Evolutionary conservation across 1,140 invertebrate species (phyloP), one percentile per base, ranked within the genome.

Genomic region (Lepidotrigona ventralis): DNA sequence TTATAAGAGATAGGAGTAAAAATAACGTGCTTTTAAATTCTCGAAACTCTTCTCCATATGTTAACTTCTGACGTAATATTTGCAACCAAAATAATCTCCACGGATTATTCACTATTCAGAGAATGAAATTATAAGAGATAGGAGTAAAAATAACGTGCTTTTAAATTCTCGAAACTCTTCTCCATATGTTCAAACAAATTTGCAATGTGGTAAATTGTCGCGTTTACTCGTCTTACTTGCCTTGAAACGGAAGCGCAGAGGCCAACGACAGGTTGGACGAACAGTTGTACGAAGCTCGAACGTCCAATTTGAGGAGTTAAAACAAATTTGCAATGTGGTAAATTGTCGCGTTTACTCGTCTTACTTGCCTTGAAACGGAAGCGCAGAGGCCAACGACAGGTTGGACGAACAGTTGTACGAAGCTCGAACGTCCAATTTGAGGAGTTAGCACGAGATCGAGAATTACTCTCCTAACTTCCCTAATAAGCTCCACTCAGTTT

Each of bases 281-380:
- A 71, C 70, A 39, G n/a, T 23, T n/a, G 29, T 46, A 64, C 51
- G 54, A 77, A 54, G 9, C 46, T n/a, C 39, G 69, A 46, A 87
- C 78, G 56, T 84, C 21, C 82, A 88, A 87, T 88, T 88, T 87
- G 51, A 60, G 68, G 17, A 88, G 86, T 88, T 87, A 84, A n/a
- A n/a, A n/a, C n/a, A n/a, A n/a, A 39, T 39, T 39, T 46, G 39
- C 39, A 9, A 46, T 8, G 9, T 46, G 6, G 39, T 46, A 46
- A 6, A 46, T 46, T 46, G 39, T 46, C 39, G 39, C 39, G 39
- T 46, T 46, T 46, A 46, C 23, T 60, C 23, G 17, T 23, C 26
- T 33, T 33, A 21, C 68, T 75, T 26, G 19, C 85, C 83, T 82
- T 66, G 72, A 60, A 79, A 64, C 54, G 46, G 29, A 17, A n/a